Percentiles rank a stretch among this genome's conserved stretches.
phyloP scores from a whole-genome alignment of 1,140 invertebrate genomes.

The Zaprionus taronus region DNA sequence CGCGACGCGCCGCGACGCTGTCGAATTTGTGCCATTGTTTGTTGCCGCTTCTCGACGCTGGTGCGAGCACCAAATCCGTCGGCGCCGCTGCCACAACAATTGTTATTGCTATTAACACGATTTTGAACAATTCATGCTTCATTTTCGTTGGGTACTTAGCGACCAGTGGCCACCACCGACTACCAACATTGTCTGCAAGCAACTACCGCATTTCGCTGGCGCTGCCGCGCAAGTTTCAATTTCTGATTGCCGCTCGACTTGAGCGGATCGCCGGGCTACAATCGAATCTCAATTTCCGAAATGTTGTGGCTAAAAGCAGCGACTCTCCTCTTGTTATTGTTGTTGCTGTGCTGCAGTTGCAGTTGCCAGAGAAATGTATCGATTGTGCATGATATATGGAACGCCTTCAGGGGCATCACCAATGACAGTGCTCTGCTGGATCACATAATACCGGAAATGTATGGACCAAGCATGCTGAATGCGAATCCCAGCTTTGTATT shows the following conservation, averaged over 20 bases:
- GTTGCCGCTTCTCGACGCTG: conserved; percentile 21
- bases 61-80: conserved; percentile 60
- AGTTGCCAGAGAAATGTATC: conserved; percentile 40
- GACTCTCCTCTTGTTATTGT: conserved; percentile 27
- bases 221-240: conserved; percentile 58
- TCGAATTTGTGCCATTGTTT: conserved; percentile 66
- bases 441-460: conserved; percentile 77
- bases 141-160: conserved; percentile 48
- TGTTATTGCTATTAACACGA: conserved; percentile 71
- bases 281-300: conserved; percentile 3
- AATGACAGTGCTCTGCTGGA: conserved; percentile 69
- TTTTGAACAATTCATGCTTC: conserved; percentile 65
- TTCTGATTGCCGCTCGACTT: conserved; percentile 60
- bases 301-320: not conserved
- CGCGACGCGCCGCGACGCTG: conserved; percentile 14
- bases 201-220: conserved; percentile 69
- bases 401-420: conserved; percentile 70
- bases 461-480: conserved; percentile 56
- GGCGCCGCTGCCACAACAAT: conserved; percentile 40
- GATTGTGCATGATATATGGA: conserved; percentile 69
- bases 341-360: conserved; percentile 14
- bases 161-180: conserved; percentile 31
- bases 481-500: conserved; percentile 73
- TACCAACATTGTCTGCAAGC: conserved; percentile 18
- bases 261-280: conserved; percentile 45